phyloP scores from a whole-genome alignment of 2,113 vertebrate species.

The Tachuris rubrigastra region DNA sequence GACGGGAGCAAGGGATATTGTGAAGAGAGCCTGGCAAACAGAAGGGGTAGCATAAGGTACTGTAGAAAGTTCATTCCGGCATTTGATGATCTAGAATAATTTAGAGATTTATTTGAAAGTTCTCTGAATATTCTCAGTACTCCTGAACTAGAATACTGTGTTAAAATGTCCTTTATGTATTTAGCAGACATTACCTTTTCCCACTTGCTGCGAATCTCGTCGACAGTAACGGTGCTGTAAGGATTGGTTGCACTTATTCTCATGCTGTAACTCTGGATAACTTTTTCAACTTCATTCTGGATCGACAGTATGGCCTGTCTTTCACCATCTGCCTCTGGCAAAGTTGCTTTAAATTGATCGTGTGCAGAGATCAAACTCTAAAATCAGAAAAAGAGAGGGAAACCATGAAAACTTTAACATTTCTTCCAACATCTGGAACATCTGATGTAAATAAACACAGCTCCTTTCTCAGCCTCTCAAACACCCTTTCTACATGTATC shows the following conservation, averaged over 20 bases:
- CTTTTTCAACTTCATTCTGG: slow-evolving; percentile 95
- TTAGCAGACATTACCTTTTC: slow-evolving; percentile 84
- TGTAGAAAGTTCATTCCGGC: not conserved
- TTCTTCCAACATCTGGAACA: not conserved
- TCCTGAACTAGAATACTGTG: not conserved
- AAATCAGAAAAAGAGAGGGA: slow-evolving; percentile 14
- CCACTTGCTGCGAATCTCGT: slow-evolving; percentile 92
- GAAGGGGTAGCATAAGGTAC: not conserved
- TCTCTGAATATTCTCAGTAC: not conserved
- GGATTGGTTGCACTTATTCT: slow-evolving; percentile 86
- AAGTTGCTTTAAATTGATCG: slow-evolving; percentile 89
- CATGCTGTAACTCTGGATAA: slow-evolving; percentile 93
- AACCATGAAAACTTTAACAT: not conserved
- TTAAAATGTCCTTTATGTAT: not conserved
- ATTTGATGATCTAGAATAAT: not conserved
- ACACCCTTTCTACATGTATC: not conserved
- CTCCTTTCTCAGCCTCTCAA: not conserved
- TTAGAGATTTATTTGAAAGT: not conserved
- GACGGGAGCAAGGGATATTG: not conserved
- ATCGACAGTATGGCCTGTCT: slow-evolving; percentile 94
- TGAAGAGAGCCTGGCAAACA: not conserved
- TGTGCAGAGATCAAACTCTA: slow-evolving; percentile 94
- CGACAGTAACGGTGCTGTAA: slow-evolving; percentile 88
- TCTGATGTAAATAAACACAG: not conserved
- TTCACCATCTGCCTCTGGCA: slow-evolving; percentile 89